These are phyloP conservation scores for Poeciliopsis paucimaculata DNA, from an alignment of 2,797 vertebrate genomes.

Conservation along the genomic window DNA sequence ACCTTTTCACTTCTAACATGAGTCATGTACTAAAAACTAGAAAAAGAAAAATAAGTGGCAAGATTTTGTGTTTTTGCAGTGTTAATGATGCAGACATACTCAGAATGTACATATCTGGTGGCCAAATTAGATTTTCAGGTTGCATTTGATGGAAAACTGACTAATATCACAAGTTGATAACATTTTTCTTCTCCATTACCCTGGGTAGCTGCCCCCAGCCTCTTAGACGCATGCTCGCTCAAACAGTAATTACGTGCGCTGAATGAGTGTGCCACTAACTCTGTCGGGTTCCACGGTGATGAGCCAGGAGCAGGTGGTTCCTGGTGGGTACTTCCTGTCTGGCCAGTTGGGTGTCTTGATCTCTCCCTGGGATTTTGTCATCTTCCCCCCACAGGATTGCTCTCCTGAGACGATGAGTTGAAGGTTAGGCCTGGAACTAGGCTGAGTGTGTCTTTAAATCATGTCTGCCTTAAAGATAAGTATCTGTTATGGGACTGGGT, in stretches of 20 bases:
- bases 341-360: conserved; percentile 92
- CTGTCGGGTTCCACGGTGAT: conserved; percentile 85
- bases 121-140: not conserved
- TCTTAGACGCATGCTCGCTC: not conserved
- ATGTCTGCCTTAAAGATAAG: not conserved
- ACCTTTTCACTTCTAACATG: too few relatives aligned
- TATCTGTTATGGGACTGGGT: not conserved
- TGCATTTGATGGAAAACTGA: not conserved
- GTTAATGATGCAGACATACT: not conserved
- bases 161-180: not conserved
- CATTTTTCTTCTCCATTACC: not conserved
- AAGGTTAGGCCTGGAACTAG: not conserved
- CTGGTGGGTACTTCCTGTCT: conserved; percentile 87
- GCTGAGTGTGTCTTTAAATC: not conserved
- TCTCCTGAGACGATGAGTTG: conserved; percentile 71
- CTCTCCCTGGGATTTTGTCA: conserved; percentile 89
- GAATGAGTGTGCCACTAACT: conserved; percentile 68
- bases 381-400: conserved; percentile 88
- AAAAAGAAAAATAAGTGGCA: too few relatives aligned
- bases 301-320: conserved; percentile 92
- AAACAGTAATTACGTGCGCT: not conserved
- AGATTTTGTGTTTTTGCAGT: too few relatives aligned
- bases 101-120: not conserved
- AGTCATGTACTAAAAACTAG: too few relatives aligned
- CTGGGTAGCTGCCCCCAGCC: not conserved